phyloP scores from a whole-genome alignment of 2,888 invertebrate species.

The Machimus rusticus region DNA sequence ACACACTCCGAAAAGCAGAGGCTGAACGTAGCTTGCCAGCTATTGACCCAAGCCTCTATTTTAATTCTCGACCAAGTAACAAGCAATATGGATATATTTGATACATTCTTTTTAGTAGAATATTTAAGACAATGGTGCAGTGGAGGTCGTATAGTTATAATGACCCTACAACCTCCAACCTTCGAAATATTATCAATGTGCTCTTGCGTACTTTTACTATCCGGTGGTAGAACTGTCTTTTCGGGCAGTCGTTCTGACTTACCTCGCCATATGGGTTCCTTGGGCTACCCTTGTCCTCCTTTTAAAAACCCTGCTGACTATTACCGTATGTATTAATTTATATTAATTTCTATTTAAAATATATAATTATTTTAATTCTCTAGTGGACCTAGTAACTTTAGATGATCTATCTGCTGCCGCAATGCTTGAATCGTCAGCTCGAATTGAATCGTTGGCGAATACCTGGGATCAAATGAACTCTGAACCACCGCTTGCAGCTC shows the following conservation, averaged over 20 bases:
- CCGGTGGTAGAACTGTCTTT: constrained; percentile 90
- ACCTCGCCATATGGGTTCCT: constrained; percentile 89
- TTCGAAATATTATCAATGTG: constrained; percentile 94
- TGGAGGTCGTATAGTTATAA: constrained; percentile 81
- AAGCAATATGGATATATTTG: constrained; percentile 81
- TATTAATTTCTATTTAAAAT: background rate
- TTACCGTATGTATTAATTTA: constrained; percentile 73
- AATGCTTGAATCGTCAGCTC: constrained; percentile 91
- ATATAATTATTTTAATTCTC: background rate
- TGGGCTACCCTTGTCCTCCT: constrained; percentile 93
- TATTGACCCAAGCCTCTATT: constrained; percentile 85
- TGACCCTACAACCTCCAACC: constrained; percentile 93
- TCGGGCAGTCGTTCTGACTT: constrained; percentile 88
- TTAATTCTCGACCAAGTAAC: constrained; percentile 85
- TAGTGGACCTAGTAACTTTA: constrained; percentile 91
- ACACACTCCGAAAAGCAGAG: constrained; percentile 89
- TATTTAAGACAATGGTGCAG: constrained; percentile 87
- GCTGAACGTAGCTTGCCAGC: constrained; percentile 87
- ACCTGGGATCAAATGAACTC: constrained; percentile 66
- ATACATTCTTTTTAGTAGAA: constrained; percentile 93
- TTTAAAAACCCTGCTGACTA: constrained; percentile 97
- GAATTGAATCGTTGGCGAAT: constrained; percentile 89
- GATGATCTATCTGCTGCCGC: constrained; percentile 94
- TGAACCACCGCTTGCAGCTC: constrained; percentile 68
- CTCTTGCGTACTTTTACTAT: constrained; percentile 76